phyloP scores from a whole-genome alignment of 2,797 vertebrate species.

The Urosaurus nigricauda region DNA sequence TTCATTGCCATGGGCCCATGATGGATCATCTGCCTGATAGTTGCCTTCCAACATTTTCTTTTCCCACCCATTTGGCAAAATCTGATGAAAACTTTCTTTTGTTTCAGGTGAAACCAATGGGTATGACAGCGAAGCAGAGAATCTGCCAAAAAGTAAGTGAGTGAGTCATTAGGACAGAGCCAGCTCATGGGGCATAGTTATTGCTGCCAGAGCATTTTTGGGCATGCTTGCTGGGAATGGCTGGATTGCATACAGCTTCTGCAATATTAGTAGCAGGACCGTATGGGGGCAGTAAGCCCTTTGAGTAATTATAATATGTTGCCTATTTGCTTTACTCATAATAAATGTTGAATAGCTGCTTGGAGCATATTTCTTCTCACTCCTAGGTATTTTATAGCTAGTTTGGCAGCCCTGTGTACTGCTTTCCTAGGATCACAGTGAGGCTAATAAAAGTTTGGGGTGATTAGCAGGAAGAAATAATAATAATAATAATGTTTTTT shows the following conservation, averaged over 20 bases:
- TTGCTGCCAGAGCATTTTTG: conserved; percentile 42
- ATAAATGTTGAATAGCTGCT: not conserved
- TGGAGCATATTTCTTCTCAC: not conserved
- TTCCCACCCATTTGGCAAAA: conserved; percentile 21
- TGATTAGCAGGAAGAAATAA: not conserved
- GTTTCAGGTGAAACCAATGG: conserved; percentile 93
- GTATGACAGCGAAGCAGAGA: conserved; percentile 94
- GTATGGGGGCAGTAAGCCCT: not conserved
- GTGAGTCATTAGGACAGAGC: conserved; percentile 76
- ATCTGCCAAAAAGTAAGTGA: conserved; percentile 88
- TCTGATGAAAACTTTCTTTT: conserved; percentile 62
- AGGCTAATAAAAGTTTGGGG: not conserved
- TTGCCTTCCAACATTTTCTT: not conserved
- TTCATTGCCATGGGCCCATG: conserved; percentile 17
- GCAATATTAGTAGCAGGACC: conserved; percentile 1
- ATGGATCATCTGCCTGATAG: conserved; percentile 32
- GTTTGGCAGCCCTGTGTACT: not conserved
- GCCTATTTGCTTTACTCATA: not conserved
- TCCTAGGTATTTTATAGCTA: not conserved
- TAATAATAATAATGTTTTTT: too few relatives aligned
- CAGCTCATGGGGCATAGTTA: conserved; percentile 38
- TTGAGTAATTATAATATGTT: conserved; percentile 27
- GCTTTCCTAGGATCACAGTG: not conserved
- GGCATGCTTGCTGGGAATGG: conserved; percentile 33
- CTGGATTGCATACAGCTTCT: conserved; percentile 24